phyloP scores from a whole-genome alignment of 2,888 invertebrate species.

The Schrankia costaestrigalis region DNA sequence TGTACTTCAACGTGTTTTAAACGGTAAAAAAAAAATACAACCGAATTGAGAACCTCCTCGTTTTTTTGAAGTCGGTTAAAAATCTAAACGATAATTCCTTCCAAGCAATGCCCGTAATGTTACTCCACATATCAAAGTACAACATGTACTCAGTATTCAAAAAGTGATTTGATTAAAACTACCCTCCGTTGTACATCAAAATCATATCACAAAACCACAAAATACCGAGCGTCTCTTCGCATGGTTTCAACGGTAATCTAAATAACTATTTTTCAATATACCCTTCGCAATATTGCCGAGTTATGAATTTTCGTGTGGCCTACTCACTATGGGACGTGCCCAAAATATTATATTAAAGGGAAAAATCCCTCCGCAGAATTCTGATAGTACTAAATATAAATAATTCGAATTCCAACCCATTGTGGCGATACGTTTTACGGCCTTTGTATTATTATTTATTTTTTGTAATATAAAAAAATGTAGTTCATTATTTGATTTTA shows the following conservation, averaged over 20 bases:
- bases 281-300: slow-evolving; percentile 49
- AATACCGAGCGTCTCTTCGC: slow-evolving; percentile 37
- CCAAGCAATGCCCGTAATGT: too few species aligned
- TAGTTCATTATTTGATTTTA: too few species aligned
- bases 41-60: too few species aligned
- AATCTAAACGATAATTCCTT: too few species aligned
- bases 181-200: slow-evolving; percentile 8
- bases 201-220: slow-evolving; percentile 23
- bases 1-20: too few species aligned
- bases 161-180: slow-evolving; percentile 19
- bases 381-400: slow-evolving; percentile 48
- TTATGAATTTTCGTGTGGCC: slow-evolving; percentile 68
- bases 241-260: slow-evolving; percentile 47
- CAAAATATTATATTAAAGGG: slow-evolving; percentile 54
- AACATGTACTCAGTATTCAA: too few species aligned
- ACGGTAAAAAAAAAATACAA: too few species aligned
- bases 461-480: slow-evolving; percentile 2
- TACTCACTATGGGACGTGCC: slow-evolving; percentile 55
- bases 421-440: slow-evolving; percentile 14
- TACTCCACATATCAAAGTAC: too few species aligned
- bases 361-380: slow-evolving; percentile 36
- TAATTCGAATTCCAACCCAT: slow-evolving; percentile 38
- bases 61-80: too few species aligned
- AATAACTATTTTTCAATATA: slow-evolving; percentile 77
- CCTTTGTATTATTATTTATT: slow-evolving; percentile 7